These are phyloP conservation scores for Oryzias javanicus DNA, from an alignment of 2,113 vertebrate genomes.

Conservation along the genomic window DNA sequence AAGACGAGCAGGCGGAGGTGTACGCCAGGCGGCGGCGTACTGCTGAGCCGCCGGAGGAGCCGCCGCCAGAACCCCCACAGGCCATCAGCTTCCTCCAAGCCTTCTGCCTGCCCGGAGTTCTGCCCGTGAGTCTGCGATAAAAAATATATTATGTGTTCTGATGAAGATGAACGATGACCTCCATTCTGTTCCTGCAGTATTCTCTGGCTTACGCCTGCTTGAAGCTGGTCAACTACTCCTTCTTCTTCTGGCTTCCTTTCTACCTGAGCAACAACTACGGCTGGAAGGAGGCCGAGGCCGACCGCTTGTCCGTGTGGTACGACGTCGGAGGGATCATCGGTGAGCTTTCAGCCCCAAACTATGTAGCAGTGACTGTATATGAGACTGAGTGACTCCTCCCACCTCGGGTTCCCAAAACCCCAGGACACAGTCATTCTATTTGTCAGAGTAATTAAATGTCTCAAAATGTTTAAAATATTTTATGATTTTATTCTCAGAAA, in stretches of 20 bases:
- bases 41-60: conserved; percentile 69
- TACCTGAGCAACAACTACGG: conserved; percentile 92
- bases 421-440: too few relatives aligned
- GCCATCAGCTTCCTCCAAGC: conserved; percentile 89
- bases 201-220: conserved; percentile 93
- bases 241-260: conserved; percentile 98
- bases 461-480: too few relatives aligned
- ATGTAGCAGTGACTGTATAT: neutral
- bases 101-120: conserved; percentile 90
- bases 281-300: conserved; percentile 93
- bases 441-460: too few relatives aligned
- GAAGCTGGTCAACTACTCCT: conserved; percentile 97
- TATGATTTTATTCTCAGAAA: too few relatives aligned
- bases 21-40: conserved; percentile 70
- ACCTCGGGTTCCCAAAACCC: too few relatives aligned
- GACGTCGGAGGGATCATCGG: conserved; percentile 95
- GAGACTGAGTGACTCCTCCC: too few relatives aligned
- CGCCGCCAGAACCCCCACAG: conserved; percentile 37
- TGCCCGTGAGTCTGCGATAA: conserved; percentile 79
- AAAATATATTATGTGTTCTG: too few relatives aligned
- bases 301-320: conserved; percentile 94
- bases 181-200: conserved; percentile 75
- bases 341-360: conserved; percentile 51
- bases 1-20: conserved; percentile 69
- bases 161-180: neutral